Evolutionary conservation across 2,888 invertebrate species (phyloP).

Genomic region (Pristionchus entomophagus): DNA sequence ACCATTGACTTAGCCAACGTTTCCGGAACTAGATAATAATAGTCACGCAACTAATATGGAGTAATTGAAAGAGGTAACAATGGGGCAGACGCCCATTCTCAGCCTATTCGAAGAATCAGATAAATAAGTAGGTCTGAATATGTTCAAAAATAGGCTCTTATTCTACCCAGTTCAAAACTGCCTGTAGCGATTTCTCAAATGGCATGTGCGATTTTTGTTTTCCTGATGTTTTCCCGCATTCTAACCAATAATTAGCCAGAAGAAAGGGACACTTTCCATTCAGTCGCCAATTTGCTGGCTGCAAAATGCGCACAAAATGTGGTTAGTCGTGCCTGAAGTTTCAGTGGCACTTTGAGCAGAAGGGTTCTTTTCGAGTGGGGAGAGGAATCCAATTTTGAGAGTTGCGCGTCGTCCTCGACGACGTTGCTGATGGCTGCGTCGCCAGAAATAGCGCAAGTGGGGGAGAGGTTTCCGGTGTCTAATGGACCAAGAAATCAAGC

Average conservation of each 20-base stretch:
- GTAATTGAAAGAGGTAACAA: too few relatives aligned
- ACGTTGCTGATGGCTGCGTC: too few relatives aligned
- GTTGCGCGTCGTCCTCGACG: too few relatives aligned
- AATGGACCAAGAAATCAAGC: too few relatives aligned
- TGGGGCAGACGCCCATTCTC: too few relatives aligned
- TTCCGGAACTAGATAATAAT: too few relatives aligned
- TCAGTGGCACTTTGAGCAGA: not conserved
- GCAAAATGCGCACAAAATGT: not conserved
- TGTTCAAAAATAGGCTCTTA: not conserved
- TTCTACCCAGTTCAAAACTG: not conserved
- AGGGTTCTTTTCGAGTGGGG: not conserved
- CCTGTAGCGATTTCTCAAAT: not conserved
- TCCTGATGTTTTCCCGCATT: not conserved
- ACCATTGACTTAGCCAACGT: too few relatives aligned
- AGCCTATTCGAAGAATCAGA: too few relatives aligned
- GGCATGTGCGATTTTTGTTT: not conserved
- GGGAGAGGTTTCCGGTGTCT: not conserved
- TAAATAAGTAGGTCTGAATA: too few relatives aligned
- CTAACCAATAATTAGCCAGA: not conserved
- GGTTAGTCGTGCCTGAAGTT: slow-evolving; percentile 29
- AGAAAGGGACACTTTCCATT: not conserved
- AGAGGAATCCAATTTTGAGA: not conserved
- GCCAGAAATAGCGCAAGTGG: not conserved
- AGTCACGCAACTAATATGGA: too few relatives aligned
- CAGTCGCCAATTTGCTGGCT: not conserved